Percentiles rank a stretch among this genome's conserved stretches.
phyloP scores from a whole-genome alignment of 2,888 invertebrate species.

The Microctonus brassicae region DNA sequence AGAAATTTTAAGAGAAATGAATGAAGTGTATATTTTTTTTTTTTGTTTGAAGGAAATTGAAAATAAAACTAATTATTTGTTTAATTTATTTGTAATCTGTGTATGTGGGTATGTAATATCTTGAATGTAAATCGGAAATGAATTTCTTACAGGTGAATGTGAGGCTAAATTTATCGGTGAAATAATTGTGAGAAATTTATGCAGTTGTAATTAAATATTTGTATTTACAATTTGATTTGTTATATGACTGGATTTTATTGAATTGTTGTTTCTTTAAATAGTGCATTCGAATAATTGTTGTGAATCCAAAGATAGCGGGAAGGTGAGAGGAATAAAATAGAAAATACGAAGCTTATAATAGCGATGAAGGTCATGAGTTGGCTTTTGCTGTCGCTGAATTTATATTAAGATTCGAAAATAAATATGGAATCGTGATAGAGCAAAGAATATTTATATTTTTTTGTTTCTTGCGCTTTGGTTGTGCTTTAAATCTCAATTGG shows the following conservation, averaged over 20 bases:
- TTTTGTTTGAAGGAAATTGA: too few relatives aligned
- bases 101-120: too few relatives aligned
- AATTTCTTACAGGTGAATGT: neutral
- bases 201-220: neutral
- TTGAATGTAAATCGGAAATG: neutral
- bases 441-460: neutral
- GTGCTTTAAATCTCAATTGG: neutral
- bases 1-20: too few relatives aligned
- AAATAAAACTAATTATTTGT: neutral
- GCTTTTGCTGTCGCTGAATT: neutral
- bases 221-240: neutral
- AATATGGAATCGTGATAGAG: neutral
- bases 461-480: neutral
- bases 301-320: too few relatives aligned
- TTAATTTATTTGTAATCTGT: neutral
- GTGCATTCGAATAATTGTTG: neutral
- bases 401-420: neutral
- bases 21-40: too few relatives aligned
- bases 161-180: neutral
- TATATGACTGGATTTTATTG: neutral
- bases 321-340: neutral
- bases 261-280: neutral
- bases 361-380: neutral
- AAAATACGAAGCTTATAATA: neutral
- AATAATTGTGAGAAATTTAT: neutral